Base-by-base conservation (phyloP, 30 jellyfish, hydroid and myxozoan species). In the Turritopsis dohrnii region DNA sequence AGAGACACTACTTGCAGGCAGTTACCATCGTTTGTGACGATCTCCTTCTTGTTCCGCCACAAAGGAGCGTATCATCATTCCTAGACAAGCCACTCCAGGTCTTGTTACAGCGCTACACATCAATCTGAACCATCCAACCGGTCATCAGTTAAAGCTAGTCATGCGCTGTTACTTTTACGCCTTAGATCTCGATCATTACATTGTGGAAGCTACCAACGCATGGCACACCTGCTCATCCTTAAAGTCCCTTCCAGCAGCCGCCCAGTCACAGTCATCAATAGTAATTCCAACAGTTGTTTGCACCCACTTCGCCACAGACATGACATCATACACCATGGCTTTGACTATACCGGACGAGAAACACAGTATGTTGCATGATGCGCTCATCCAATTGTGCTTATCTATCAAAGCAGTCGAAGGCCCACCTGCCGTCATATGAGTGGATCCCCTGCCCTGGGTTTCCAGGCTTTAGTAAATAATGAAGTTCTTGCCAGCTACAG, bases 91-190 rank as follows among this genome's bases (percentile, higher is more conserved):
- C 1, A 52, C 76, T 18, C 85, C 31, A 25, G 89, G 84, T 7
- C 66, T 85, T 4, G 88, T 85, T 25, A 85, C 93, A 8, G 93
- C 93, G 52, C 88, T 85, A 19, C 93, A 69, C 84, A 60, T 85
- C 23, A 65, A 60, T 24, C 75, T 85, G 0, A 85, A 21, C 89
- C 88, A 85, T 31, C 93, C 88, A 18, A 76, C 89, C 0, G 0
- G 52, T 7, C 76, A 54, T 29, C 93, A 76, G 84, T 29, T 85
- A 18, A 80, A 76, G 52, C 71, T 17, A 29, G 84, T 85, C 28
- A 23, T 80, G 52, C 52, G 25, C 29, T 73, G 93, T 16, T 25
- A 85, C 41, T 85, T 85, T 52, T 85, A 31, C 79, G 89, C 89
- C 5, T 53, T 85, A 28, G 88, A 85, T 75, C 71, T 85, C 26